These are phyloP conservation scores for Pluvialis apricaria DNA, from an alignment of 2,113 vertebrate species.

Conservation along the genomic window DNA sequence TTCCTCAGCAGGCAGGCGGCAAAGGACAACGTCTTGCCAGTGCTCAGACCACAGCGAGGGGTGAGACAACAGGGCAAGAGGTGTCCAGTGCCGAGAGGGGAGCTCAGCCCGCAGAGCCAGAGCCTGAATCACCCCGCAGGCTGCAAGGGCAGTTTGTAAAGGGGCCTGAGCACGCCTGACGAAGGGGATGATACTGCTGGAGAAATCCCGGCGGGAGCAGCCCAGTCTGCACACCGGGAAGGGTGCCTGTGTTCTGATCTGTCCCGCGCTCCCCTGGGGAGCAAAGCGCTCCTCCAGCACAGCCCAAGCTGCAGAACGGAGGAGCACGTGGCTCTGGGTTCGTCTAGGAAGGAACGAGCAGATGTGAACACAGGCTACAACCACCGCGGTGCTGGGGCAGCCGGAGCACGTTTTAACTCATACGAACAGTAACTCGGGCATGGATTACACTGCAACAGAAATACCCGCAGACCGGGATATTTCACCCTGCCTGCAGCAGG, in stretches of 20 bases:
- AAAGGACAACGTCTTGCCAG: not conserved
- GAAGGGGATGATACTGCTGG: not conserved
- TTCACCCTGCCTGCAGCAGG: not conserved
- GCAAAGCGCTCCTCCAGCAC: not conserved
- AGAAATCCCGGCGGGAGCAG: not conserved
- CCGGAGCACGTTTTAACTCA: accelerated
- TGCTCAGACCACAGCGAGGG: not conserved
- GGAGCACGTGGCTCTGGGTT: not conserved
- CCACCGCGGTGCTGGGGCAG: not conserved
- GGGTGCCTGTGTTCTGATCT: not conserved
- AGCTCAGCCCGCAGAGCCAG: not conserved
- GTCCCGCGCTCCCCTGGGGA: not conserved
- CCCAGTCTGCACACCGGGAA: accelerated
- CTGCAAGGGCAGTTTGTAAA: not conserved
- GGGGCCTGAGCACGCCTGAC: accelerated
- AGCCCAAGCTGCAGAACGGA: not conserved
- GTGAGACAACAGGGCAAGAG: not conserved
- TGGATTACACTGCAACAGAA: accelerated
- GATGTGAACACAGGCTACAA: not conserved
- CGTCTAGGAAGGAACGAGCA: not conserved
- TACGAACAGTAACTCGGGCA: accelerated
- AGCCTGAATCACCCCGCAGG: accelerated
- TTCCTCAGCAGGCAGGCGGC: not conserved
- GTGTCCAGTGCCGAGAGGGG: not conserved
- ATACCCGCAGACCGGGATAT: accelerated